These are phyloP conservation scores for Syrista parreyssii DNA, from an alignment of 2,888 invertebrate species.

Conservation along the genomic window DNA sequence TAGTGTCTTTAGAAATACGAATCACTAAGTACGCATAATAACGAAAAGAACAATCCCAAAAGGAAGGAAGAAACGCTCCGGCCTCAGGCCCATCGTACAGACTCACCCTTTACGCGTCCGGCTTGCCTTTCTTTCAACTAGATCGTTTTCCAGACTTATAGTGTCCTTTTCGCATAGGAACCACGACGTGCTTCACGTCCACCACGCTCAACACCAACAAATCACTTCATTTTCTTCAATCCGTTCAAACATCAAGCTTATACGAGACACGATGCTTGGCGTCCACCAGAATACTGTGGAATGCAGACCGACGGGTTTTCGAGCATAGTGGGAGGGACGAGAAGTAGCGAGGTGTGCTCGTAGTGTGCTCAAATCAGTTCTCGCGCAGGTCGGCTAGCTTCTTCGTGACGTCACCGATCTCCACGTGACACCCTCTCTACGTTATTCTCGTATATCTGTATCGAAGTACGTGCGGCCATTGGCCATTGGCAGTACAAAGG, in stretches of 20 bases:
- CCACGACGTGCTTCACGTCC: neutral
- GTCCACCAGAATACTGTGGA: constrained; percentile 60
- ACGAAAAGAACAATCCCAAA: neutral
- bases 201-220: neutral
- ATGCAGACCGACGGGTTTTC: constrained; percentile 65
- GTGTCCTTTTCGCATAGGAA: neutral
- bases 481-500: neutral
- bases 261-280: constrained; percentile 28
- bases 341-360: constrained; percentile 20
- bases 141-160: neutral
- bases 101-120: constrained; percentile 9
- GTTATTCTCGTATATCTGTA: neutral
- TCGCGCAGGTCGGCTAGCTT: constrained; percentile 20
- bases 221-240: constrained; percentile 4
- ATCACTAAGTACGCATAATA: neutral
- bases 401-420: constrained; percentile 14
- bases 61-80: neutral
- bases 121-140: neutral
- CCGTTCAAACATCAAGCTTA: constrained; percentile 5
- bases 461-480: neutral
- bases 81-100: neutral
- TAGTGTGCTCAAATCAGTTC: constrained; percentile 21
- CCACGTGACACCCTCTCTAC: neutral
- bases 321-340: constrained; percentile 49
- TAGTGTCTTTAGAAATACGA: neutral